Percentiles rank a stretch among this genome's conserved stretches.
These are phyloP conservation scores for Lymantria dispar DNA, from an alignment of 2,888 invertebrate species.

Conservation along the genomic window DNA sequence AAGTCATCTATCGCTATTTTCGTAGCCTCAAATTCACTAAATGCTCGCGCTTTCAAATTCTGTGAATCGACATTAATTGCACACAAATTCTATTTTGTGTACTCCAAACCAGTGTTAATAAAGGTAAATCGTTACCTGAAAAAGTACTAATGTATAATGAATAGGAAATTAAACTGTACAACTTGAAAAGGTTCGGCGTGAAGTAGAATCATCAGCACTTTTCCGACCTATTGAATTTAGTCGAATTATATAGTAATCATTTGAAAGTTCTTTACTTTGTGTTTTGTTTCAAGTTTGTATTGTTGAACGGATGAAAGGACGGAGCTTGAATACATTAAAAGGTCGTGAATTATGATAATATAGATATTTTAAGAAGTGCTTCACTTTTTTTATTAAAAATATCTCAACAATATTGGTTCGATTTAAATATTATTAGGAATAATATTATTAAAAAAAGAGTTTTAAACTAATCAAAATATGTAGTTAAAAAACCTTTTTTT, in stretches of 20 bases:
- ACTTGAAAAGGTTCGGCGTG: neutral
- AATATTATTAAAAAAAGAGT: too few species aligned
- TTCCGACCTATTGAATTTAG: constrained; percentile 5
- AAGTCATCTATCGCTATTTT: constrained; percentile 2
- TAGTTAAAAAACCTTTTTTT: too few species aligned
- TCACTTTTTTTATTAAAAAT: too few species aligned
- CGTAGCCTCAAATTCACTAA: constrained; percentile 10
- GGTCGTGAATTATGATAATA: too few species aligned
- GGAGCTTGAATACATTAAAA: too few species aligned
- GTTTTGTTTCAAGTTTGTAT: too few species aligned
- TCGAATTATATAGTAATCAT: constrained; percentile 2
- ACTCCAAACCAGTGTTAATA: constrained; percentile 31
- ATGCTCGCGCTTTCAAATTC: constrained; percentile 30
- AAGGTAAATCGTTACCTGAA: constrained; percentile 26
- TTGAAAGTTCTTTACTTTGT: neutral
- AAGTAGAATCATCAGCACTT: constrained; percentile 6
- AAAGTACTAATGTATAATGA: constrained; percentile 26
- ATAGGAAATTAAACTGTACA: constrained; percentile 14
- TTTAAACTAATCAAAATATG: too few species aligned
- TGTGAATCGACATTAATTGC: constrained; percentile 42
- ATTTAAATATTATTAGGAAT: too few species aligned
- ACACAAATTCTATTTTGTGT: constrained; percentile 37
- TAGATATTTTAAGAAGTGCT: too few species aligned
- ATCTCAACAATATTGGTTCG: too few species aligned
- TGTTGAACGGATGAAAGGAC: too few species aligned